phyloP scores from a whole-genome alignment of 2,113 vertebrate species.

The Gallinago undulata region DNA sequence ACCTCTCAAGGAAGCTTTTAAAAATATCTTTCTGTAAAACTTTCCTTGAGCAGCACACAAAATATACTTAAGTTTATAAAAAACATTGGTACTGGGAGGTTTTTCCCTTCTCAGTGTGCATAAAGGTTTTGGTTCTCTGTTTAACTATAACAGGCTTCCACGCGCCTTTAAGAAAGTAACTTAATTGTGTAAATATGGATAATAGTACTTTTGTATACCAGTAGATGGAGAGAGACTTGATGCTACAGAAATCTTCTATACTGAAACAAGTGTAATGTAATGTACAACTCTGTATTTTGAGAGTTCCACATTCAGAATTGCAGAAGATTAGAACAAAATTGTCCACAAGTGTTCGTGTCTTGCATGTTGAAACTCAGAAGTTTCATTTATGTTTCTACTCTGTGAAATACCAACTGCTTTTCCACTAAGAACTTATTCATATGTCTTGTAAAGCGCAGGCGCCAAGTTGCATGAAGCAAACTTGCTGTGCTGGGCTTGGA shows the following conservation, averaged over 20 bases:
- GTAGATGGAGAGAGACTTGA: neutral
- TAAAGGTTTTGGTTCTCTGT: neutral
- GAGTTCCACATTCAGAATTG: neutral
- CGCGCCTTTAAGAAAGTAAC: neutral
- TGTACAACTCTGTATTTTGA: neutral
- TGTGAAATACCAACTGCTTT: neutral
- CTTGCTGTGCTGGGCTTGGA: neutral
- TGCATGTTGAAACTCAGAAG: neutral
- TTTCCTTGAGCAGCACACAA: neutral
- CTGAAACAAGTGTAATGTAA: neutral
- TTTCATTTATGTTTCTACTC: neutral
- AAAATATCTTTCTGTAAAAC: neutral
- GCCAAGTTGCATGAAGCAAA: neutral
- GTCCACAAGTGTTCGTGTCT: neutral
- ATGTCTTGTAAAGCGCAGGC: neutral
- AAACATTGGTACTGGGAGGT: neutral
- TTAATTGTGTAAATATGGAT: neutral
- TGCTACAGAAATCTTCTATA: neutral
- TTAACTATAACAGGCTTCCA: neutral
- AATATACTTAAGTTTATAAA: neutral
- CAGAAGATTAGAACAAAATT: neutral
- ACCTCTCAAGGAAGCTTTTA: neutral
- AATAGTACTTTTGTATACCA: neutral
- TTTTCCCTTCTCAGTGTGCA: neutral
- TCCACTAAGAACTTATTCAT: neutral